Conservation (phyloP, 1,140 invertebrate species). For the Listronotus bonariensis region DNA sequence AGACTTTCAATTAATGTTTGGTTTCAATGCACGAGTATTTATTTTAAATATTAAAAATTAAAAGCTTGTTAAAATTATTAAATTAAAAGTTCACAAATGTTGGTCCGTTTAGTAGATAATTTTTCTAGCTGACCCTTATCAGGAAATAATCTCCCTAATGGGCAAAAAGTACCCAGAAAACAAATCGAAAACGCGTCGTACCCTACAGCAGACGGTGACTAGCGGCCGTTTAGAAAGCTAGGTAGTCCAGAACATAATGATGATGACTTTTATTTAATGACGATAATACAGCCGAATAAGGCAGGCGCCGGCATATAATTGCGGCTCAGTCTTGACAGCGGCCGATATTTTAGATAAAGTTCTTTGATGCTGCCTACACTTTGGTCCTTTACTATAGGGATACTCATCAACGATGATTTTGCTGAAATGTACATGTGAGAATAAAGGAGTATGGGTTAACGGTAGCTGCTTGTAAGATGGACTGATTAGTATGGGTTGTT, state of each 20-base stretch:
- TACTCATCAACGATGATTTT: conserved; percentile 30
- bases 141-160: conserved; percentile 15
- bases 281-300: conserved; percentile 44
- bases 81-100: too few relatives aligned
- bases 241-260: conserved; percentile 41
- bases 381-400: conserved; percentile 7
- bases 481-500: too few relatives aligned
- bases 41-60: too few relatives aligned
- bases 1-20: too few relatives aligned
- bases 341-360: conserved; percentile 31
- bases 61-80: too few relatives aligned
- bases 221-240: conserved; percentile 34
- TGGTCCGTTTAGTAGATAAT: too few relatives aligned
- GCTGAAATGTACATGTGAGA: conserved; percentile 20
- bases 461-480: conserved; percentile 16
- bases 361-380: conserved; percentile 33
- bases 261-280: conserved; percentile 47
- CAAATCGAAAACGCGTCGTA: conserved; percentile 7
- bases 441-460: conserved; percentile 5
- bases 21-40: too few relatives aligned
- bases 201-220: conserved; percentile 12
- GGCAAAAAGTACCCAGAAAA: conserved; percentile 6
- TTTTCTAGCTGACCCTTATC: conserved; percentile 3
- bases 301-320: conserved; percentile 42
- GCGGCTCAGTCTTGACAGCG: conserved; percentile 29